A percentile compares a stretch with the other conserved stretches of the same genome.
phyloP scores from a whole-genome alignment of 2,797 vertebrate species.

The Loris lydekkerianus region DNA sequence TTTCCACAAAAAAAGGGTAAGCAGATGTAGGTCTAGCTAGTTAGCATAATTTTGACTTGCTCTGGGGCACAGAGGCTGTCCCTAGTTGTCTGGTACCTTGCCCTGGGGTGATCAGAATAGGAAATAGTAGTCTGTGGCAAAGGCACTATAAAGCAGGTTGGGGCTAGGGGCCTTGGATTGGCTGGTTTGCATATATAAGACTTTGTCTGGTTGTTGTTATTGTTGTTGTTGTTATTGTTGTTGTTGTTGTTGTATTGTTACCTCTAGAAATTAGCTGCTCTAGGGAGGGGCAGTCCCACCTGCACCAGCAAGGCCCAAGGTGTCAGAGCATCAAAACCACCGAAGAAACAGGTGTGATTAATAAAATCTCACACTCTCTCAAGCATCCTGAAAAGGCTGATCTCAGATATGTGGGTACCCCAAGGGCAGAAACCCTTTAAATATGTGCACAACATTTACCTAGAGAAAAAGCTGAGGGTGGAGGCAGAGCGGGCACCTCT shows the following conservation, averaged over 20 bases:
- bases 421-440: neutral
- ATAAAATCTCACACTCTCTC: neutral
- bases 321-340: conserved; percentile 4
- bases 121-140: neutral
- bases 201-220: neutral
- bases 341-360: neutral
- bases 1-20: neutral
- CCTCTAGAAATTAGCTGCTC: neutral
- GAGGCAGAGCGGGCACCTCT: neutral
- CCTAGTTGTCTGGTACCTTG: neutral
- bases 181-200: neutral
- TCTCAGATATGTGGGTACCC: neutral
- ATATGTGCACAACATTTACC: neutral
- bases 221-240: no score
- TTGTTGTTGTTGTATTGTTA: neutral
- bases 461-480: neutral
- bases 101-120: neutral
- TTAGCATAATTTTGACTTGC: neutral
- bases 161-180: neutral
- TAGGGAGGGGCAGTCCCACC: neutral
- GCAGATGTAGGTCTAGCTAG: neutral
- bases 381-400: neutral
- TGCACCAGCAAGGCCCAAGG: neutral
- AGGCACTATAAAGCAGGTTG: neutral
- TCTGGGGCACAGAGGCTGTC: no score